These are phyloP conservation scores for Dasysyrphus albostriatus DNA, from an alignment of 2,888 invertebrate species.

Conservation along the genomic window DNA sequence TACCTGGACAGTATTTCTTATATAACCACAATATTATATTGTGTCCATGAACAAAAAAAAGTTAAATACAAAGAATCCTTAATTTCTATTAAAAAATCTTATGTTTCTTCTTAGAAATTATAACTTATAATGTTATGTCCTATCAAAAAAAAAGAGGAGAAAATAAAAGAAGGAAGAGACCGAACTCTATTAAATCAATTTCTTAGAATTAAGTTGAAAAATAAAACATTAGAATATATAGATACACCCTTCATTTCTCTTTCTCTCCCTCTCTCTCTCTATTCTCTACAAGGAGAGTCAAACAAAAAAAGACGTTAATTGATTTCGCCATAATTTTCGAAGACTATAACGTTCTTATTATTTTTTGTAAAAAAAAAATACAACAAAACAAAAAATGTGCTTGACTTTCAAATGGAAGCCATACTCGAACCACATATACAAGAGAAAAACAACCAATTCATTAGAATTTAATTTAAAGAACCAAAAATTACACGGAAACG, in stretches of 20 bases:
- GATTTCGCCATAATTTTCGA: slow-evolving; percentile 19
- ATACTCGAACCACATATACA: not conserved
- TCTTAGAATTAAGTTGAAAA: slow-evolving; percentile 14
- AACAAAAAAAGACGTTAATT: not conserved
- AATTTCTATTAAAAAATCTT: slow-evolving; percentile 4
- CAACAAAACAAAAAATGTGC: not conserved
- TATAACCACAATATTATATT: slow-evolving; percentile 1
- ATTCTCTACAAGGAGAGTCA: not conserved
- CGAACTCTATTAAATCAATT: slow-evolving; percentile 17
- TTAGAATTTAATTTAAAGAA: slow-evolving; percentile 22
- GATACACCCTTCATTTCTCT: not conserved
- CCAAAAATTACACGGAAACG: slow-evolving; percentile 28
- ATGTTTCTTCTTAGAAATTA: slow-evolving; percentile 20
- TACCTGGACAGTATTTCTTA: not conserved
- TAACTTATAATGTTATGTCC: not conserved
- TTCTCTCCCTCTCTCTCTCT: not conserved
- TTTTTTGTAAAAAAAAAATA: not conserved
- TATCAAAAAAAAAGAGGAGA: not conserved
- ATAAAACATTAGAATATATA: slow-evolving; percentile 13
- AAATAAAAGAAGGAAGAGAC: slow-evolving; percentile 6
- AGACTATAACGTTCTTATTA: not conserved
- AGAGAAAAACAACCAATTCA: not conserved
- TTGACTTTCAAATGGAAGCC: slow-evolving; percentile 8
- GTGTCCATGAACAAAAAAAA: slow-evolving; percentile 2
- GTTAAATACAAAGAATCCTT: not conserved